These are phyloP conservation scores for Vicugna pacos DNA, from an alignment of 2,113 vertebrate genomes.

Conservation along the genomic window DNA sequence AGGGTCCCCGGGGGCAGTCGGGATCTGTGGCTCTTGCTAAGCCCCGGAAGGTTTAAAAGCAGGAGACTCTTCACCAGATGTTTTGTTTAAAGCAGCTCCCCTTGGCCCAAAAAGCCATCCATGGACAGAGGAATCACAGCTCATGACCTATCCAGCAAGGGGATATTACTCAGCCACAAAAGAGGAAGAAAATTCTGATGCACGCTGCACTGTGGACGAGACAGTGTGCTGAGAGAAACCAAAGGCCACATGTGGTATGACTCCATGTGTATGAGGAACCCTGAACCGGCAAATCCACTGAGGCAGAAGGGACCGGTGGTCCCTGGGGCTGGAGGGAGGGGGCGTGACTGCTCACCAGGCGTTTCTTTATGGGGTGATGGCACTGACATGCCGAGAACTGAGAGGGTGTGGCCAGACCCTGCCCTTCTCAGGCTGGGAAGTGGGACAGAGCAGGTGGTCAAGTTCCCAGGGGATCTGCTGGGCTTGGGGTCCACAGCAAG, in stretches of 20 bases:
- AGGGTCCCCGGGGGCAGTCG: accelerated
- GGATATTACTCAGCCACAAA: accelerated
- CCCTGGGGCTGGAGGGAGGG: not conserved
- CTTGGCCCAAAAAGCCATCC: not conserved
- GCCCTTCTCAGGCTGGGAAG: no score
- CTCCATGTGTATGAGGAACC: accelerated
- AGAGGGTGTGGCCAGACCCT: no score
- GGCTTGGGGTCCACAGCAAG: no score
- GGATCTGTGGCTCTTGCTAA: accelerated
- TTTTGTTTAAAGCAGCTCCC: accelerated
- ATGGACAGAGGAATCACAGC: accelerated
- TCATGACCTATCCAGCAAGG: accelerated
- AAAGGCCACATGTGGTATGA: accelerated
- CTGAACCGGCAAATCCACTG: accelerated
- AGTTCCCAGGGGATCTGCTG: no score
- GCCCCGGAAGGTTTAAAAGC: not conserved
- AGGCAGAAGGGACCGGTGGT: accelerated
- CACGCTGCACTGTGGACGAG: accelerated
- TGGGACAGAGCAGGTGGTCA: no score
- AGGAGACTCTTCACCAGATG: accelerated
- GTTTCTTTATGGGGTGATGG: accelerated
- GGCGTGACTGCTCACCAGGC: accelerated
- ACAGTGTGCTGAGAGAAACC: accelerated
- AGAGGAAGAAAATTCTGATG: not conserved
- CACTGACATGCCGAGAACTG: accelerated